Base-by-base conservation (phyloP, 1,140 invertebrate genomes). In the Scaptomyza graminum region DNA sequence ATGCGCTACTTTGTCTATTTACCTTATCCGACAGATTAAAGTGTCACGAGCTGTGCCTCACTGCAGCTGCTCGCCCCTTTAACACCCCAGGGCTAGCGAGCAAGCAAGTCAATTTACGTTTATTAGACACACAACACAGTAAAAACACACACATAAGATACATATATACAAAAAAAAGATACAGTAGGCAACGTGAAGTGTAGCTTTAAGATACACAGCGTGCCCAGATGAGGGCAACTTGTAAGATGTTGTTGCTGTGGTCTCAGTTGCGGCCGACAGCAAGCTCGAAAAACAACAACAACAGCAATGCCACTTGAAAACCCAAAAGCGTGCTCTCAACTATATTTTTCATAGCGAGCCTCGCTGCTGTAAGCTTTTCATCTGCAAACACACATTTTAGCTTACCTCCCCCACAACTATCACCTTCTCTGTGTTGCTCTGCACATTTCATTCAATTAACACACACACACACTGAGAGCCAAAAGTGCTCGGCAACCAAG, bases 381-480 rank as follows among this genome's bases (percentile, higher is more conserved):
- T 37, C 56, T 47, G 7, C 31, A 34, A 6, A 34, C 31, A 63
- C 37, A 50, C 47, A 39, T 52, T 18, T 52, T 49, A n/a, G 37
- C 6, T 31, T 41, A 25, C 43, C 39, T 18, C 12, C 39, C 0
- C 57, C 5, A n/a, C 16, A 31, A 11, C 12, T 13, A 16, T 47
- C 25, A 2, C 12, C 6, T 44, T 49, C 37, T 41, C 50, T 63
- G 65, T 70, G 57, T 1, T 71, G 79, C 55, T 28, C 2, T 74
- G 46, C 31, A 59, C 63, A 84, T 84, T 76, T 79, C 74, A 84
- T 84, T 84, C 80, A 84, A 84, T 84, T 84, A 84, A 79, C 80
- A 80, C 80, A 51, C 52, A 84, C 84, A 79, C 80, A 80, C 80
- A 51, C 52, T 56, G 52, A 18, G n/a, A 52, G 63, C 54, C 31